A percentile compares a stretch with the other conserved stretches of the same genome.
phyloP scores from a whole-genome alignment of 2,888 invertebrate species.

The Unio delphinus region DNA sequence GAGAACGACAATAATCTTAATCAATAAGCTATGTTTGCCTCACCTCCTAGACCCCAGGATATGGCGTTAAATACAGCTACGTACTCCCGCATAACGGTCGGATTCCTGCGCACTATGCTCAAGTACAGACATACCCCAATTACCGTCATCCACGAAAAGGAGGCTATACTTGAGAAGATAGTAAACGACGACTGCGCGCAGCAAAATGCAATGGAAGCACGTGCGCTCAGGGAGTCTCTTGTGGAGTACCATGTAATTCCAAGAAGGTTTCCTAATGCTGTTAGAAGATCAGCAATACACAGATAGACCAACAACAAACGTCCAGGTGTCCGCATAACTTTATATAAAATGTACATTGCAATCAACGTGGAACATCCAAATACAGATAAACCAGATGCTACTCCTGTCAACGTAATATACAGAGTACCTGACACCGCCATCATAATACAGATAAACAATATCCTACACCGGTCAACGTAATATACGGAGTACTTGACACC shows the following conservation, averaged over 20 bases:
- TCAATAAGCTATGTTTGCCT: not conserved
- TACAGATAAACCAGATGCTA: slow-evolving; percentile 33
- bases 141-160: slow-evolving; percentile 49
- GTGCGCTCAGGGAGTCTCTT: slow-evolving; percentile 1
- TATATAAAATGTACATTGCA: slow-evolving; percentile 19
- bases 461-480: too few relatives aligned
- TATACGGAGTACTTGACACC: too few relatives aligned
- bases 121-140: slow-evolving; percentile 39
- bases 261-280: slow-evolving; percentile 40
- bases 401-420: slow-evolving; percentile 12
- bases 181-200: slow-evolving; percentile 44
- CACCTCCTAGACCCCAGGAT: slow-evolving; percentile 44
- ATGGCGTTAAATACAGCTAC: slow-evolving; percentile 25
- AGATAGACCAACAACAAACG: slow-evolving; percentile 34
- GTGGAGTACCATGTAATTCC: slow-evolving; percentile 35
- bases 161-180: slow-evolving; percentile 48
- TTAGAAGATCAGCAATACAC: slow-evolving; percentile 33
- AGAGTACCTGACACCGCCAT: too few relatives aligned
- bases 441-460: too few relatives aligned
- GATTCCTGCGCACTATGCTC: slow-evolving; percentile 23
- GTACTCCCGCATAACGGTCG: slow-evolving; percentile 12
- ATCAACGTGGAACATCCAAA: slow-evolving; percentile 28
- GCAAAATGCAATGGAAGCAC: slow-evolving; percentile 29
- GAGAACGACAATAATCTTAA: not conserved
- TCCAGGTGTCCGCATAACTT: slow-evolving; percentile 23